Conservation (phyloP, 2,888 invertebrate species). For the Noctua pronuba region DNA sequence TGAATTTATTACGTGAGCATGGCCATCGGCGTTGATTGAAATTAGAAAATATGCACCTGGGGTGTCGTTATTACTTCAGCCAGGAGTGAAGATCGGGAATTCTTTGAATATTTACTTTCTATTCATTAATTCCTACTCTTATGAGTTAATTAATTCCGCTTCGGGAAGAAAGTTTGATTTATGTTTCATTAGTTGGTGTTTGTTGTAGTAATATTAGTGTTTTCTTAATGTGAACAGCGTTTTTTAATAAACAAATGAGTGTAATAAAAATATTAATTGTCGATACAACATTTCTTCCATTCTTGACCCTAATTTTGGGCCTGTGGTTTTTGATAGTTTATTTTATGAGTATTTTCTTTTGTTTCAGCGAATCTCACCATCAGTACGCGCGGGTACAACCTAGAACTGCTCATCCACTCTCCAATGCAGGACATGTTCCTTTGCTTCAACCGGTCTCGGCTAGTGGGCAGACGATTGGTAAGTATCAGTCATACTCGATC, state of each 20-base stretch:
- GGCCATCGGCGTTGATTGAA: constrained; percentile 77
- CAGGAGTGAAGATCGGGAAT: constrained; percentile 76
- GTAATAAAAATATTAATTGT: constrained; percentile 53
- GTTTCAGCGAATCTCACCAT: constrained; percentile 93
- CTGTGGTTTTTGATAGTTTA: neutral
- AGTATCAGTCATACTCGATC: constrained; percentile 64
- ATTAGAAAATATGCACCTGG: constrained; percentile 78
- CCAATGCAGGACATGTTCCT: constrained; percentile 93
- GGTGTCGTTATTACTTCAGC: constrained; percentile 78
- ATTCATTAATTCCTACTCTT: constrained; percentile 77
- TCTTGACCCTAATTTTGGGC: neutral
- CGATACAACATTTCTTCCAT: constrained; percentile 21
- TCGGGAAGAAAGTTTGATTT: constrained; percentile 76
- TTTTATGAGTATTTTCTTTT: constrained; percentile 65
- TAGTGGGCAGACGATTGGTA: constrained; percentile 93
- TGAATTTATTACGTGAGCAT: constrained; percentile 70
- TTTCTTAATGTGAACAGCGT: constrained; percentile 45
- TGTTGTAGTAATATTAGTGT: constrained; percentile 62
- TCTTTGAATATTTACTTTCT: constrained; percentile 81
- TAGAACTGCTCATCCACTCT: constrained; percentile 92
- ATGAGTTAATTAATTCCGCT: constrained; percentile 81
- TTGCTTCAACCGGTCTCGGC: constrained; percentile 94
- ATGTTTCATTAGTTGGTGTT: constrained; percentile 61
- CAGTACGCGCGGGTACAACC: constrained; percentile 90
- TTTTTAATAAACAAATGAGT: constrained; percentile 51